Percentiles rank a stretch among this genome's conserved stretches.
phyloP scores from a whole-genome alignment of 2,797 vertebrate genomes.

The Gallinago solitaria region DNA sequence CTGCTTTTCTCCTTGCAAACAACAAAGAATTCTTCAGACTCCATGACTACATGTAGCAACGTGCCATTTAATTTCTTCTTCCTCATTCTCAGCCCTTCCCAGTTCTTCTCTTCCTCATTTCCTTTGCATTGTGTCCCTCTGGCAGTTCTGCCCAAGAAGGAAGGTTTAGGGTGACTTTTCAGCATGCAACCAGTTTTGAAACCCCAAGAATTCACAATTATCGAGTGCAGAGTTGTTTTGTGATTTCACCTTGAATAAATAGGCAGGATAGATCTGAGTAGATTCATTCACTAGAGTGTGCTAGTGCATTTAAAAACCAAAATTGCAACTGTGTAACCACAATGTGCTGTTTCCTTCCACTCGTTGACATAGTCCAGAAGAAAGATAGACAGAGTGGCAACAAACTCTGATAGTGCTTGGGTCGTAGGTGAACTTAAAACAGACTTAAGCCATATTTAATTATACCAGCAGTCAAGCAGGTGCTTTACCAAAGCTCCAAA shows the following conservation, averaged over 20 bases:
- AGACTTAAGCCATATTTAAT: neutral
- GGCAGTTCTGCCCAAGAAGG: neutral
- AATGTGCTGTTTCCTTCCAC: neutral
- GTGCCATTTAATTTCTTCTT: neutral
- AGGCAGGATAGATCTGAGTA: neutral
- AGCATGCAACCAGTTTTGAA: neutral
- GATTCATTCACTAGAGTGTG: neutral
- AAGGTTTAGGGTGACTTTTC: neutral
- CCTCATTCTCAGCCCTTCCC: neutral
- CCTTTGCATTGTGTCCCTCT: neutral
- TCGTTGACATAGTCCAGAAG: neutral
- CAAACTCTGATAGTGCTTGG: neutral
- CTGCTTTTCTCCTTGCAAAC: neutral
- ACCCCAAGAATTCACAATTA: neutral
- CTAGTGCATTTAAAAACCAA: neutral
- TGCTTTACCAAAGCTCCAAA: neutral
- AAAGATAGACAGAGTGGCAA: neutral
- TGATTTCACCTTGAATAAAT: neutral
- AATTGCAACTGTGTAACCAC: neutral
- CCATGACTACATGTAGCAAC: neutral
- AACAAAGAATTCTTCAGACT: neutral
- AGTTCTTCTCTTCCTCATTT: slow-evolving; percentile 20
- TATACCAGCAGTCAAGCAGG: neutral
- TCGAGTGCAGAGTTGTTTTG: neutral
- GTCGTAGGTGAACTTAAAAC: neutral